These are phyloP conservation scores for Onychomys leucogaster DNA, from an alignment of 2,797 vertebrate genomes.

Conservation along the genomic window DNA sequence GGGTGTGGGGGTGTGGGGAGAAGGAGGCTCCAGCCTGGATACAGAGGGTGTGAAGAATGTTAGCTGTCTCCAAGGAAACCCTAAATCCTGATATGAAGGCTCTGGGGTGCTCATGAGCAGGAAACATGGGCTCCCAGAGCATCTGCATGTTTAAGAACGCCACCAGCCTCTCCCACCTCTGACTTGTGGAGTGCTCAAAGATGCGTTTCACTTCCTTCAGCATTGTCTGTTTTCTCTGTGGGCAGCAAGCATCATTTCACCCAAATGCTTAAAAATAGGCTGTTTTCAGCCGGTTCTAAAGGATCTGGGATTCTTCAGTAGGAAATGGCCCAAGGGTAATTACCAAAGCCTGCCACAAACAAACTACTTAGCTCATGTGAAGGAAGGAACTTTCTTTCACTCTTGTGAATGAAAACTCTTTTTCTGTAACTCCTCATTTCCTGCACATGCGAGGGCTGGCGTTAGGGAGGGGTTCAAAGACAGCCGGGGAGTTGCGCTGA, in stretches of 20 bases:
- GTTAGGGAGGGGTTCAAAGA: neutral
- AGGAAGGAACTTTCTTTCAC: neutral
- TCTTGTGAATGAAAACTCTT: constrained; percentile 35
- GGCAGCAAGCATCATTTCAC: constrained; percentile 41
- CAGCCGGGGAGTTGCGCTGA: neutral
- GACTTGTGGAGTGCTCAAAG: neutral
- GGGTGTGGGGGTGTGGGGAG: too few relatives aligned
- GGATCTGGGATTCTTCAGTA: constrained; percentile 46
- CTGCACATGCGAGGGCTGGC: neutral
- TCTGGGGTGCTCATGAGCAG: neutral
- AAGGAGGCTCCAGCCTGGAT: neutral
- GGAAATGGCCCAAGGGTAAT: constrained; percentile 53
- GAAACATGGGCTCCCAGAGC: neutral
- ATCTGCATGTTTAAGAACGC: neutral
- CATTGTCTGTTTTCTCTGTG: constrained; percentile 29
- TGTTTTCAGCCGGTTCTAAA: constrained; percentile 31
- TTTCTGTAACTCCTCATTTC: constrained; percentile 6
- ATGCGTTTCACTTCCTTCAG: neutral
- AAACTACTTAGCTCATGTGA: neutral
- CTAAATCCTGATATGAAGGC: neutral
- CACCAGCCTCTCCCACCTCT: neutral
- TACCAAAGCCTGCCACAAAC: constrained; percentile 41
- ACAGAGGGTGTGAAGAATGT: neutral
- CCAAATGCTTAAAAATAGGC: constrained; percentile 66
- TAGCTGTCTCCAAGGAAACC: neutral